A percentile compares a stretch with the other conserved stretches of the same genome.
phyloP scores from a whole-genome alignment of 2,888 invertebrate genomes.

The Hipparchia semele region DNA sequence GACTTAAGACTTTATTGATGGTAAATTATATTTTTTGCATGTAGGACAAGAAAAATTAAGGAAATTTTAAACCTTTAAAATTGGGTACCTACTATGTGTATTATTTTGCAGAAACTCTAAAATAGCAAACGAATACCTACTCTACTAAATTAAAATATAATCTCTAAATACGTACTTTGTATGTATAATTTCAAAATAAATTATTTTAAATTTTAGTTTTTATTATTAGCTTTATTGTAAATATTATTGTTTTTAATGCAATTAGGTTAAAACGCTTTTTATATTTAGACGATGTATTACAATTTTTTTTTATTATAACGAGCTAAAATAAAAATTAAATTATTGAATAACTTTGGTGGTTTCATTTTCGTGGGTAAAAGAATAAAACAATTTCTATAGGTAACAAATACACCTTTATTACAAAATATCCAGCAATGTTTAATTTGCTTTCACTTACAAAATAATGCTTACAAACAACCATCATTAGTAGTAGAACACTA shows the following conservation, averaged over 20 bases:
- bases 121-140: slow-evolving; percentile 8
- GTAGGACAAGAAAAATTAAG: background rate
- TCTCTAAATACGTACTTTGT: slow-evolving; percentile 8
- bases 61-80: background rate
- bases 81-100: background rate
- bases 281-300: slow-evolving; percentile 61
- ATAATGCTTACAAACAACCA: slow-evolving; percentile 46
- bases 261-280: slow-evolving; percentile 67
- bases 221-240: slow-evolving; percentile 44
- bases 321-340: slow-evolving; percentile 65
- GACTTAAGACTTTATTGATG: background rate
- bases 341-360: slow-evolving; percentile 63
- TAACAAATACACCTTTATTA: slow-evolving; percentile 61
- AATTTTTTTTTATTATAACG: slow-evolving; percentile 57
- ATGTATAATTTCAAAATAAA: slow-evolving; percentile 6
- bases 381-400: slow-evolving; percentile 33
- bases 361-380: slow-evolving; percentile 23
- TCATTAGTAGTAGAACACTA: no score
- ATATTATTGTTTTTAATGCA: slow-evolving; percentile 54
- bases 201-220: slow-evolving; percentile 19
- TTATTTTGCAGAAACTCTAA: slow-evolving; percentile 3
- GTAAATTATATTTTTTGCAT: no score
- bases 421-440: slow-evolving; percentile 28
- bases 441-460: slow-evolving; percentile 36
- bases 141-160: background rate